These are phyloP conservation scores for Guaruba guarouba DNA, from an alignment of 2,113 vertebrate genomes.

Conservation along the genomic window DNA sequence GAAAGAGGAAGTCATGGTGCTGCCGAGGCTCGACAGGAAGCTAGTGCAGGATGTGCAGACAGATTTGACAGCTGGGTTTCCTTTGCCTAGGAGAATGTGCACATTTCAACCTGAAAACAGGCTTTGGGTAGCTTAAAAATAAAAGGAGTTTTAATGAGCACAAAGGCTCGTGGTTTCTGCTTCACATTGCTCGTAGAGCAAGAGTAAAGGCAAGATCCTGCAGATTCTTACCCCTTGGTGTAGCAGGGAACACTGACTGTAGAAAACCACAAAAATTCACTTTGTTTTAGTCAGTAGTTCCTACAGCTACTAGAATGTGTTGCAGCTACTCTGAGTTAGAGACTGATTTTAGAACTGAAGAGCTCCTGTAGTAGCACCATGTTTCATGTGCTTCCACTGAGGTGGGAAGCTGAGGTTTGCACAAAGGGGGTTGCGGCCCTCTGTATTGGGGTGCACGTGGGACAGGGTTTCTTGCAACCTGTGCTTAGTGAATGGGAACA, in stretches of 20 bases:
- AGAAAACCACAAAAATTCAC: neutral
- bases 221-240: neutral
- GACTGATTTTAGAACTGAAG: neutral
- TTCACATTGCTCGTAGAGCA: rapidly evolving
- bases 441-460: rapidly evolving
- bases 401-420: neutral
- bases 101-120: neutral
- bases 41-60: neutral
- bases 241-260: neutral
- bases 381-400: neutral
- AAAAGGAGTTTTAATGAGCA: neutral
- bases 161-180: neutral
- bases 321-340: neutral
- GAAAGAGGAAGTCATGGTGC: slow-evolving; percentile 43
- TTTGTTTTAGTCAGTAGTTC: neutral
- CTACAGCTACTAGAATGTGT: neutral
- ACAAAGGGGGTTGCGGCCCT: neutral
- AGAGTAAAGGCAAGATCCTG: neutral
- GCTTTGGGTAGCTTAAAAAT: neutral
- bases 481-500: neutral
- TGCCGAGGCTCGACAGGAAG: neutral
- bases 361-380: rapidly evolving
- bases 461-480: neutral
- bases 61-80: slow-evolving; percentile 13
- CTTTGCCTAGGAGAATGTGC: neutral